phyloP scores from a whole-genome alignment of 2,888 invertebrate genomes.

The Monochamus alternatus region DNA sequence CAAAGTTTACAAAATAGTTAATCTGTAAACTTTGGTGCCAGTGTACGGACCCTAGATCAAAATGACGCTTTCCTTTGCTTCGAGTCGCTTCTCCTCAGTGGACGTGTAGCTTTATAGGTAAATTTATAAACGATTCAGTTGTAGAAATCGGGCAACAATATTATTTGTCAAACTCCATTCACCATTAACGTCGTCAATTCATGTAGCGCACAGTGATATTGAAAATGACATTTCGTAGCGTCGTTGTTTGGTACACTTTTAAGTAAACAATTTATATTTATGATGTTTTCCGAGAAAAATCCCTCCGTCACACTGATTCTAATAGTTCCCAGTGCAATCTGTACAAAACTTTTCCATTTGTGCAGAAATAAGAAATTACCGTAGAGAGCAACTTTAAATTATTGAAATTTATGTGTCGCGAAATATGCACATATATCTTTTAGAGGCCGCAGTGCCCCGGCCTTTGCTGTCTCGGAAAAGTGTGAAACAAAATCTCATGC shows the following conservation, averaged over 20 bases:
- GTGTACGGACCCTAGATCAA: no score
- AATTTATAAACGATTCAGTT: no score
- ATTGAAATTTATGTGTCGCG: constrained; percentile 28
- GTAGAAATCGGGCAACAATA: no score
- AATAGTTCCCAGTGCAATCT: constrained; percentile 1
- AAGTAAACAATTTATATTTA: constrained; percentile 26
- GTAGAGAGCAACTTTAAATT: constrained; percentile 23
- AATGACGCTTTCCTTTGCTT: no score
- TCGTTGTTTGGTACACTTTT: not conserved
- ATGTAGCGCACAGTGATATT: not conserved
- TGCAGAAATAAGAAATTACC: not conserved
- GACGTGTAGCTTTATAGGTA: no score
- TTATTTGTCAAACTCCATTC: no score
- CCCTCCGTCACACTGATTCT: not conserved
- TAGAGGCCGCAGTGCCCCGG: not conserved
- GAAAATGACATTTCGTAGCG: not conserved
- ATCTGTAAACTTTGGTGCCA: no score
- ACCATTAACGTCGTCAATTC: not conserved
- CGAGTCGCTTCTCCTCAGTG: no score
- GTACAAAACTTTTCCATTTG: constrained; percentile 4
- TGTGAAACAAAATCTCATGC: not conserved
- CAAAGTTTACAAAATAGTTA: no score
- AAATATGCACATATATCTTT: constrained; percentile 23
- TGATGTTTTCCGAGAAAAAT: constrained; percentile 15
- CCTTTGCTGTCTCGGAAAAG: constrained; percentile 3